A percentile compares a stretch with the other conserved stretches of the same genome.
Conservation (phyloP, 2,888 invertebrate species). For the Dorcus hopei region DNA sequence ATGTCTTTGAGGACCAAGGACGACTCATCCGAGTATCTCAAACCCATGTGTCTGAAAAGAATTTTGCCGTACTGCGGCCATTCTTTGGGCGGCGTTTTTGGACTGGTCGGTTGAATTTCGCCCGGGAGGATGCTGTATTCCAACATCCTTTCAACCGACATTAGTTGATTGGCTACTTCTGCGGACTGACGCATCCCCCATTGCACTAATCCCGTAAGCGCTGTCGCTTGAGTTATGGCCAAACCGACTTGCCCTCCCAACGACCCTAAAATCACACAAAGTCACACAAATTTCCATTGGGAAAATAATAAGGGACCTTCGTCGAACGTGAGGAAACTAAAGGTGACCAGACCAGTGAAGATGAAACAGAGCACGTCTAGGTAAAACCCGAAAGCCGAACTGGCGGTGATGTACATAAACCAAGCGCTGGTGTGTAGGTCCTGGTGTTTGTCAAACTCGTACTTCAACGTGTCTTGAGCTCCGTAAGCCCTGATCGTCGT, state of each 20-base stretch:
- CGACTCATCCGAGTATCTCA: conserved; percentile 64
- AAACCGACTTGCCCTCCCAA: conserved; percentile 61
- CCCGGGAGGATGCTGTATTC: conserved; percentile 73
- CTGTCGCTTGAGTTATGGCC: conserved; percentile 64
- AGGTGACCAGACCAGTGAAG: conserved; percentile 63
- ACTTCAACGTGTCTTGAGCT: conserved; percentile 62
- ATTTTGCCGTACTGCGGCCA: conserved; percentile 71
- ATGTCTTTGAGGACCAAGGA: conserved; percentile 70
- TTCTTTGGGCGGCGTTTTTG: conserved; percentile 54
- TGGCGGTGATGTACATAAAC: conserved; percentile 64
- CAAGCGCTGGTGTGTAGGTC: conserved; percentile 66
- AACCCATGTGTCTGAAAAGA: conserved; percentile 59
- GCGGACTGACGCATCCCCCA: conserved; percentile 85
- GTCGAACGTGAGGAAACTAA: conserved; percentile 58
- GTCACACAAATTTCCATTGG: background rate
- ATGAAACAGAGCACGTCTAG: conserved; percentile 63
- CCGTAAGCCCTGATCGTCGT: conserved; percentile 77
- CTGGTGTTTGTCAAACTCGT: conserved; percentile 55
- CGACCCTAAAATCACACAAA: conserved; percentile 27
- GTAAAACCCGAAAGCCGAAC: conserved; percentile 64
- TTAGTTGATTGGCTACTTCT: conserved; percentile 74
- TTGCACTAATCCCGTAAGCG: conserved; percentile 60
- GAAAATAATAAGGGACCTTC: conserved; percentile 29
- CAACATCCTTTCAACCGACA: conserved; percentile 79
- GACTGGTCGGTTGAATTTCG: conserved; percentile 55